phyloP scores from a whole-genome alignment of 2,113 vertebrate genomes.

The Oxyruncus cristatus region DNA sequence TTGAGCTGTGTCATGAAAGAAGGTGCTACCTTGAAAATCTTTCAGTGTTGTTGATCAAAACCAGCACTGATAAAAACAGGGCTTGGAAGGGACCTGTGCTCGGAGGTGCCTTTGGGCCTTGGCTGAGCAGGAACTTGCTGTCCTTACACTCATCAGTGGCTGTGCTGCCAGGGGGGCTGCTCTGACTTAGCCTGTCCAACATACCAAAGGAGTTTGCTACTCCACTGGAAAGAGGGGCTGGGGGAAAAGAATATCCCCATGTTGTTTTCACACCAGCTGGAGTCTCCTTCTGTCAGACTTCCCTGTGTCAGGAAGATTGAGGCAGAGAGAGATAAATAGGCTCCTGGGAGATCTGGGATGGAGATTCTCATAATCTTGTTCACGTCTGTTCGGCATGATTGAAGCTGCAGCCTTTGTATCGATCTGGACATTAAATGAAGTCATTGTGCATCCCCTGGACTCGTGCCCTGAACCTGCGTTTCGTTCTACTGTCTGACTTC shows the following conservation, averaged over 20 bases:
- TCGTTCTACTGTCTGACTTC: background rate
- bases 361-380: slow-evolving; percentile 9
- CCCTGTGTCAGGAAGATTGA: background rate
- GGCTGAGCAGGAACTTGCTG: background rate
- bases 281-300: background rate
- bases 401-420: background rate
- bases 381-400: background rate
- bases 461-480: background rate
- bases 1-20: background rate
- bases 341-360: slow-evolving; percentile 21
- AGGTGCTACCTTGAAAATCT: background rate
- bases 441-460: slow-evolving; percentile 11
- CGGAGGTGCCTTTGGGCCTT: background rate
- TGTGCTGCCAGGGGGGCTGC: background rate
- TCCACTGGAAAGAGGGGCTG: background rate
- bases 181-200: background rate
- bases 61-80: background rate
- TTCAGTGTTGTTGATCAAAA: background rate
- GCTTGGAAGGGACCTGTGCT: background rate
- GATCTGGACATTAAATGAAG: background rate
- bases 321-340: background rate
- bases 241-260: background rate
- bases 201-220: background rate
- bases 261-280: background rate
- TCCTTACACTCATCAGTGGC: background rate